Evolutionary conservation across 2,797 vertebrate genomes (phyloP), one percentile per base, ranked within the genome.

Genomic region (Anas bahamensis): DNA sequence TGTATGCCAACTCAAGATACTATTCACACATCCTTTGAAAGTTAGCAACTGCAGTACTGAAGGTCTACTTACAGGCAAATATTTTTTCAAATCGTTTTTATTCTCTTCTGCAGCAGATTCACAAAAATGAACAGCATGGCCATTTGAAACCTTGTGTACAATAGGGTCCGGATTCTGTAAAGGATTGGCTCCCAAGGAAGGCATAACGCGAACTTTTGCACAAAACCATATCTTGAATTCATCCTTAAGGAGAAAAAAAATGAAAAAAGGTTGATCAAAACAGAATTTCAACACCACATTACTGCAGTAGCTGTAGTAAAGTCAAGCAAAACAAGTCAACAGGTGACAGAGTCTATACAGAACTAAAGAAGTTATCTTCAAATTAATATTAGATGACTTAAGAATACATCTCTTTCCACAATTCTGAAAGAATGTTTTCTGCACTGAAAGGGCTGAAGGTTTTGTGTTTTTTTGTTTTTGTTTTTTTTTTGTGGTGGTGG

Each of bases 141-240:
- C 98, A 37, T 98, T 98, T 37, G 95, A 94, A 96, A 98, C 84
- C 95, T 98, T 98, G 98, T 98, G 98, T 92, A 95, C 93, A 84
- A 98, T 76, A 94, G 97, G 97, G 60, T 98, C 98, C 96, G 98
- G 98, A 98, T 96, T 98, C 96, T 98, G 98, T 90, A 98, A 98
- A 79, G 98, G 98, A 95, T 77, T 97, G 79, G 97, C 98, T 96
- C 98, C 99, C 52, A 98, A 96, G 94, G 98, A 98, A 97, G 98
- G 98, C 97, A 98, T 98, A 94, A 98, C 50, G 64, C 98, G 98
- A 95, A 99, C 98, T 97, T 98, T 99, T 95, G 99, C 99, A 96
- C 99, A 98, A 98, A 99, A 99, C 99, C 99, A 99, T 78, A 97
- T 98, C 91, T 97, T 99, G 97, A 99, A 99, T 97, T 99, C 99